Conservation (phyloP, 2,113 vertebrate species). For the Entomyzon cyanotis region DNA sequence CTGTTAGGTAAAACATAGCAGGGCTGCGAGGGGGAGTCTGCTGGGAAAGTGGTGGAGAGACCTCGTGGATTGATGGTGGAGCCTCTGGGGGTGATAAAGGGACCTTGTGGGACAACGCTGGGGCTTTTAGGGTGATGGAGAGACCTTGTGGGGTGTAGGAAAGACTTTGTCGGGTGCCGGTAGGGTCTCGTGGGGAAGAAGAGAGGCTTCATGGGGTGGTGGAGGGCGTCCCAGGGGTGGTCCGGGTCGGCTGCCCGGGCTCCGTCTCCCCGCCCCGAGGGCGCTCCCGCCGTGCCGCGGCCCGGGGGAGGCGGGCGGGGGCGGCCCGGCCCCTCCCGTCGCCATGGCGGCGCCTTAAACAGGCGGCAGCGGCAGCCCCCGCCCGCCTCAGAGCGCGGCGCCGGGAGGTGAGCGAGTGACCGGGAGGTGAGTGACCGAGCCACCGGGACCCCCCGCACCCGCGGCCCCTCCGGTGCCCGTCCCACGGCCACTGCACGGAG, state of each 20-base stretch:
- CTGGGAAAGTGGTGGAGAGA: neutral
- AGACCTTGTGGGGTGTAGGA: too few species aligned
- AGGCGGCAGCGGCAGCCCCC: neutral
- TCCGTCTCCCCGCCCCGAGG: neutral
- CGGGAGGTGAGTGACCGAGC: neutral
- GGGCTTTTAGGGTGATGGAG: neutral
- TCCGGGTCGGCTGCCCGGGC: neutral
- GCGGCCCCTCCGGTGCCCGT: too few species aligned
- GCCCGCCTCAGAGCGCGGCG: neutral
- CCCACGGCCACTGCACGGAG: neutral
- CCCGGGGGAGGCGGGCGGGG: constrained; percentile 10
- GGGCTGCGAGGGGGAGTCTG: too few species aligned
- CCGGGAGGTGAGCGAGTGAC: neutral
- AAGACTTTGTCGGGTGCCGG: neutral
- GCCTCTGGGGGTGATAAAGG: neutral
- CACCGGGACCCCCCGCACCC: neutral
- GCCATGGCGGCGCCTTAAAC: neutral
- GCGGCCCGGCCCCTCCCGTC: constrained; percentile 22
- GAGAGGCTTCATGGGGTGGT: rapidly evolving
- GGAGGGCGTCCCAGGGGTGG: neutral
- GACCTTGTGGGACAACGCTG: neutral
- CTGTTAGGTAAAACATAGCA: neutral
- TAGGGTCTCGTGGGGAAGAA: neutral
- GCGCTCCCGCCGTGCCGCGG: neutral
- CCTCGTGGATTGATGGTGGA: neutral